Evolutionary conservation across 2,888 invertebrate genomes (phyloP).

Genomic region (Nebria brevicollis): DNA sequence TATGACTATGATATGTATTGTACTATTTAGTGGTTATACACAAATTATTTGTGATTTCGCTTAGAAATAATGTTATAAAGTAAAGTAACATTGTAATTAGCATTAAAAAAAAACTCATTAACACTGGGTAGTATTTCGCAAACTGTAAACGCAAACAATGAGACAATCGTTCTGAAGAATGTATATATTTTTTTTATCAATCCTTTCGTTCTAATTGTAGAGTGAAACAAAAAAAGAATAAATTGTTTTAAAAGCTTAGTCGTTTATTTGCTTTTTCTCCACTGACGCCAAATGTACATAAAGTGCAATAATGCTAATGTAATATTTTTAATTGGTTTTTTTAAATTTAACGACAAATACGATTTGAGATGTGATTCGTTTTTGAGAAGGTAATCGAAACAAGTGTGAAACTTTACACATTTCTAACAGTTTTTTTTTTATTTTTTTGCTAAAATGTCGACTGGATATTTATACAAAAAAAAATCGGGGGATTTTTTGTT

Average conservation of each 20-base stretch:
- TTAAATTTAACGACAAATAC: not conserved
- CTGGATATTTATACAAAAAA: no score
- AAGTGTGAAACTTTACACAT: no score
- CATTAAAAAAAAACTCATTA: not conserved
- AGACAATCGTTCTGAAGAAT: not conserved
- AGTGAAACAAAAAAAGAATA: not conserved
- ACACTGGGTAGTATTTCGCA: not conserved
- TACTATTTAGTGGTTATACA: no score
- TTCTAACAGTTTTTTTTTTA: no score
- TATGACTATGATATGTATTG: no score
- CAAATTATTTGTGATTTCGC: no score
- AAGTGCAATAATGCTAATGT: not conserved
- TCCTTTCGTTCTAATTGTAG: not conserved
- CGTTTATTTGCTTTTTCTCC: not conserved
- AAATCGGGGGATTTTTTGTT: not conserved
- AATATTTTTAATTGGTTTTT: not conserved
- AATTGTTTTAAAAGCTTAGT: not conserved
- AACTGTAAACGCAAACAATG: not conserved
- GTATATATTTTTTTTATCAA: not conserved
- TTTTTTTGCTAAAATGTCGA: no score
- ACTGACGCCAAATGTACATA: not conserved
- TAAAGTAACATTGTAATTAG: not conserved
- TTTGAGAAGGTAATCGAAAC: not conserved
- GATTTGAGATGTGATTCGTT: not conserved
- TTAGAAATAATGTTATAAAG: no score